phyloP scores from a whole-genome alignment of 2,888 invertebrate species.

The Orthonevra nobilis region DNA sequence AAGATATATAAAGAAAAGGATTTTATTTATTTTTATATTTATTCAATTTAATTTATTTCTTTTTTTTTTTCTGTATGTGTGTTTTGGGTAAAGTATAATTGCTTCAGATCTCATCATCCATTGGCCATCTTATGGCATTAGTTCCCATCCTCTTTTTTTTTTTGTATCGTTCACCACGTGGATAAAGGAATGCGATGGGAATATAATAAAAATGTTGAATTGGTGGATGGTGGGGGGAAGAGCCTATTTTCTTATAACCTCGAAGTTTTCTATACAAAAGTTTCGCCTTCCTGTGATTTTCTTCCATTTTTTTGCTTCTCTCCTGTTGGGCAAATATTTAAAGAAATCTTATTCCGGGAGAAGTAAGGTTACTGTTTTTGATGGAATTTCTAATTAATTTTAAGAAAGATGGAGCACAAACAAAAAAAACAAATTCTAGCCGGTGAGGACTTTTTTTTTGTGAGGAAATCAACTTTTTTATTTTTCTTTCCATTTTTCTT shows the following conservation, averaged over 20 bases:
- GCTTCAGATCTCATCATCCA: no score
- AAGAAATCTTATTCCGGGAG: background rate
- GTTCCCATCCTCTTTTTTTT: no score
- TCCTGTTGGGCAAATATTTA: slow-evolving; percentile 6
- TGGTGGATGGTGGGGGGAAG: background rate
- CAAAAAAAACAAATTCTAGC: no score
- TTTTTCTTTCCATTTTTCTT: no score
- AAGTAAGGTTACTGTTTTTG: slow-evolving; percentile 3
- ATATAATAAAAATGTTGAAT: background rate
- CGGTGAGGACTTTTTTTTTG: no score
- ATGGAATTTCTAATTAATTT: background rate
- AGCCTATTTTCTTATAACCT: background rate
- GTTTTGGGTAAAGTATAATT: slow-evolving; percentile 15
- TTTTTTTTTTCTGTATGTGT: background rate
- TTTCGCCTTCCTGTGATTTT: background rate
- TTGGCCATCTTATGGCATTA: no score
- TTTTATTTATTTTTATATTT: slow-evolving; percentile 5
- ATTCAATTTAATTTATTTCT: background rate
- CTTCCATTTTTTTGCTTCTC: background rate
- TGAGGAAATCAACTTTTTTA: no score
- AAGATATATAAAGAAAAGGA: slow-evolving; percentile 2
- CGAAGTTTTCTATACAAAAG: background rate
- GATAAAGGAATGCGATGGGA: slow-evolving; percentile 7
- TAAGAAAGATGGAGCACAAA: background rate
- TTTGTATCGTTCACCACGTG: no score